A percentile compares a stretch with the other conserved stretches of the same genome.
These are phyloP conservation scores for Smittia aterrima DNA, from an alignment of 2,888 invertebrate species.

Conservation along the genomic window DNA sequence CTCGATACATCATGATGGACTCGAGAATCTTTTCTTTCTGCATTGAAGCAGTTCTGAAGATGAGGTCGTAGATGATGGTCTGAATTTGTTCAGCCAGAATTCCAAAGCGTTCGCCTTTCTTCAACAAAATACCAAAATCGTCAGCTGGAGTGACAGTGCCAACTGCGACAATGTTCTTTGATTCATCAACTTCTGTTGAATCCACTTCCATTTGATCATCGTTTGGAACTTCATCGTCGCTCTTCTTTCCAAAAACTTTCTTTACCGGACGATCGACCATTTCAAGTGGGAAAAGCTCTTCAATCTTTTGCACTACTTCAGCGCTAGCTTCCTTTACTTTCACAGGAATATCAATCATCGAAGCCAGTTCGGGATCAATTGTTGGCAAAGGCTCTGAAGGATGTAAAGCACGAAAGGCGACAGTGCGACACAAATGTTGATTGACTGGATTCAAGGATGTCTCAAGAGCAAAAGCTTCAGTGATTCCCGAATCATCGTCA, in stretches of 20 bases:
- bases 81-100: constrained; percentile 48
- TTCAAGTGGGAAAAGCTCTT: constrained; percentile 56
- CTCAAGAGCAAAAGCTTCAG: constrained; percentile 57
- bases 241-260: constrained; percentile 48
- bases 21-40: constrained; percentile 47
- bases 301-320: constrained; percentile 55
- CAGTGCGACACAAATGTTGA: constrained; percentile 59
- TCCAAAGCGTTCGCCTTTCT: constrained; percentile 51
- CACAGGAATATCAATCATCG: constrained; percentile 57
- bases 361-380: constrained; percentile 56
- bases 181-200: not conserved
- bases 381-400: constrained; percentile 60
- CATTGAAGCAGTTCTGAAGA: constrained; percentile 47
- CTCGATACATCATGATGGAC: constrained; percentile 47
- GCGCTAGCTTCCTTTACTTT: constrained; percentile 55
- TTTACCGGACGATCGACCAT: constrained; percentile 52
- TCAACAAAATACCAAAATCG: constrained; percentile 59
- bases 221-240: constrained; percentile 43
- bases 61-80: constrained; percentile 47
- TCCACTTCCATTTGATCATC: constrained; percentile 19
- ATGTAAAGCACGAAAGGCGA: constrained; percentile 61
- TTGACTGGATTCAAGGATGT: constrained; percentile 58
- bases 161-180: constrained; percentile 47
- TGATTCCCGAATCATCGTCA: constrained; percentile 51
- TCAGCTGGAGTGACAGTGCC: constrained; percentile 62